phyloP scores from a whole-genome alignment of 1,140 invertebrate genomes.

The Coenobita brevimanus region DNA sequence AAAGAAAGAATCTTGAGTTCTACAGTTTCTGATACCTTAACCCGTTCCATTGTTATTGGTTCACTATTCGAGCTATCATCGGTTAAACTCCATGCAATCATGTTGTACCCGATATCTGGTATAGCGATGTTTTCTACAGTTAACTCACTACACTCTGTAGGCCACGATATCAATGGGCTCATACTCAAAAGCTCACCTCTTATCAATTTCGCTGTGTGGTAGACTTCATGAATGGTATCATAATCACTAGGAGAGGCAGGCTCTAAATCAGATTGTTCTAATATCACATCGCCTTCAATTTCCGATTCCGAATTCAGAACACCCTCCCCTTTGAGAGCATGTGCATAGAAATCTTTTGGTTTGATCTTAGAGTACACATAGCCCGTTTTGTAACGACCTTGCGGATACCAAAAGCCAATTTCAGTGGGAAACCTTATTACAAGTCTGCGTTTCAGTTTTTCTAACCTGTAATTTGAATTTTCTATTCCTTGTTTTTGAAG shows the following conservation, averaged over 20 bases:
- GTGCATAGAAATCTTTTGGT: background rate
- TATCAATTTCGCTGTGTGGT: background rate
- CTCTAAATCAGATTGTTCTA: too few relatives aligned
- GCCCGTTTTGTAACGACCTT: background rate
- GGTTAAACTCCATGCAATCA: background rate
- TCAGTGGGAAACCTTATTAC: background rate
- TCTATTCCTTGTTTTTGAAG: background rate
- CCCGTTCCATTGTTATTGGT: background rate
- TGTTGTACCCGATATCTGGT: background rate
- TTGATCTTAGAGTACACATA: background rate
- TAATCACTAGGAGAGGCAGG: too few relatives aligned
- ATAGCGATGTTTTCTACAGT: background rate
- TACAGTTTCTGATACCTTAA: background rate
- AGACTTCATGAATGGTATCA: background rate
- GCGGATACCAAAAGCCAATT: background rate
- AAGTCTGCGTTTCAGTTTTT: background rate
- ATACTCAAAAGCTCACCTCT: background rate
- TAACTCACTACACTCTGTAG: background rate
- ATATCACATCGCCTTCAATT: too few relatives aligned
- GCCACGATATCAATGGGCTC: background rate
- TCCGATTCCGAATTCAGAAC: background rate
- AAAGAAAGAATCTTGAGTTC: background rate
- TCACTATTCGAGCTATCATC: background rate
- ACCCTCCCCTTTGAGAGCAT: background rate
- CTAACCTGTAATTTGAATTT: background rate